Evolutionary conservation across 2,888 invertebrate genomes (phyloP), one percentile per base, ranked within the genome.

Genomic region (Lithophane semibrunnea): DNA sequence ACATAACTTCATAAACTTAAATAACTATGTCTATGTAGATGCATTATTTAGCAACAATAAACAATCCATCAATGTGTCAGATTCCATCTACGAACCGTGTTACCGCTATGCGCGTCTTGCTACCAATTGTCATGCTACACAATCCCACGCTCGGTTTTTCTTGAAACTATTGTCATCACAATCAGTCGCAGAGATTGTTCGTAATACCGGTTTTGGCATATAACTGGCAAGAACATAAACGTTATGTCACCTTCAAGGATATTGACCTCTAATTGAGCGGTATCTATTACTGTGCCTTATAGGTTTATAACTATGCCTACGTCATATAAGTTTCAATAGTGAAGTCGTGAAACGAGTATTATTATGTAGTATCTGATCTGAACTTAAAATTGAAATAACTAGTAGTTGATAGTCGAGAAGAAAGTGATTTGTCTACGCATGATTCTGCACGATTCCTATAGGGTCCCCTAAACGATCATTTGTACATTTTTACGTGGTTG

Each of bases 81-180:
- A 60, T 83, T 65, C n/a, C n/a, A 68, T 65, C 56, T 65, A 60
- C 18, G 1, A 16, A 37, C 24, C 21, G 42, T 44, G 49, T 44
- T 72, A 56, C 69, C 44, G 2, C 37, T 44, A 13, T 47, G 9
- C 56, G 65, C 74, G 78, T 73, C 52, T 77, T 21, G n/a, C 7
- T 44, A 13, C 24, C 47, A 44, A 83, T 86, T 84, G 71, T 86
- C 37, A 86, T 79, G 73, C 63, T 66, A 79, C 83, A 79, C 61
- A 61, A 69, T 74, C 73, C 75, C 65, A 86, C 86, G 67, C 75
- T 18, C 5, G 37, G 0, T 73, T 86, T 68, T 77, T 77, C 61
- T 69, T 58, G 18, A 61, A 69, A 56, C 42, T 67, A 42, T 79
- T 78, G 78, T 71, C 64, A 72, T 63, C 61, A 67, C 49, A 24